A percentile compares a stretch with the other conserved stretches of the same genome.
phyloP scores from a whole-genome alignment of 2,888 invertebrate species.

The Thyatira batis region DNA sequence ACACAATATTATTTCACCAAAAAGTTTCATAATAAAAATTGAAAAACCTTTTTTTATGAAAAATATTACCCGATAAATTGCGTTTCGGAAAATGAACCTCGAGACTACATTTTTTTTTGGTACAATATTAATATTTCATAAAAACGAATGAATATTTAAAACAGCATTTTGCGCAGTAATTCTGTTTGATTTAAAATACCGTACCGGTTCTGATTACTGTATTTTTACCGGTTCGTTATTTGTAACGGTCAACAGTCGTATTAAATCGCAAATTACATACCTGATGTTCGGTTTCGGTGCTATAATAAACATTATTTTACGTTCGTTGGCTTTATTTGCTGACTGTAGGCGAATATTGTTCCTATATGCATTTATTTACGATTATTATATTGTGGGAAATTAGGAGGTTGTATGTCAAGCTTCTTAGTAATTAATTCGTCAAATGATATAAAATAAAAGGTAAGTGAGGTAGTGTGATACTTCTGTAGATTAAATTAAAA shows the following conservation, averaged over 20 bases:
- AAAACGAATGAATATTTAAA: neutral
- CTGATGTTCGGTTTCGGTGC: slow-evolving; percentile 37
- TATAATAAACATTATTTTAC: slow-evolving; percentile 42
- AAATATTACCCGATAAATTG: neutral
- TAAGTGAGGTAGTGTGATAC: too few species aligned
- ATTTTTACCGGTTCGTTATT: slow-evolving; percentile 10
- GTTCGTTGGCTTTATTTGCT: slow-evolving; percentile 31
- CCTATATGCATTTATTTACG: too few species aligned
- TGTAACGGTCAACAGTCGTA: slow-evolving; percentile 17
- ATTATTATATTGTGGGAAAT: too few species aligned
- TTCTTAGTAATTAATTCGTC: too few species aligned
- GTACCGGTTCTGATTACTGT: slow-evolving; percentile 22
- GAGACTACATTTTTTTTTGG: neutral
- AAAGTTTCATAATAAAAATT: neutral
- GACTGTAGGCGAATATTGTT: neutral
- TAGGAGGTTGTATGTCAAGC: too few species aligned
- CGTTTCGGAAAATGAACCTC: neutral
- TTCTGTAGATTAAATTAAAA: too few species aligned
- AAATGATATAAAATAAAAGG: too few species aligned
- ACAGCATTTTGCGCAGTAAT: slow-evolving; percentile 3
- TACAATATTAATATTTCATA: neutral
- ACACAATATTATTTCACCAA: too few species aligned
- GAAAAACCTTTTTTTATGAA: neutral
- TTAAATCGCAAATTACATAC: slow-evolving; percentile 38
- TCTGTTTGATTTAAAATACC: slow-evolving; percentile 35